A percentile compares a stretch with the other conserved stretches of the same genome.
Evolutionary conservation across 1,140 invertebrate species (phyloP).

Genomic region (Drosophila melanica): DNA sequence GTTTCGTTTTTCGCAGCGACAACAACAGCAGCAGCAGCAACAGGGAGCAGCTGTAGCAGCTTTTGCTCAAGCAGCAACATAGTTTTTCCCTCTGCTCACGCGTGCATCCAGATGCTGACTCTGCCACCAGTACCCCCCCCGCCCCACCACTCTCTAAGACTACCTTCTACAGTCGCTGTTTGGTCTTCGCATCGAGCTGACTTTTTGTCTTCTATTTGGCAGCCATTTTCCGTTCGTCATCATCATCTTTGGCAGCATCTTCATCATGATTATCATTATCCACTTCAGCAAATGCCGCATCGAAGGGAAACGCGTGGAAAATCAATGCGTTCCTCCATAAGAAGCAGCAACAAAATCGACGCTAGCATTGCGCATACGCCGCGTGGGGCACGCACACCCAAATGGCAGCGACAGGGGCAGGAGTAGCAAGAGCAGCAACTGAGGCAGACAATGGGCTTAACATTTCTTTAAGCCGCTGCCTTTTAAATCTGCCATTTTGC

Average conservation of each 20-base stretch:
- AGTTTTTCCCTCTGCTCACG: constrained; percentile 54
- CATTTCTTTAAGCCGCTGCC: constrained; percentile 37
- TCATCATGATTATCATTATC: constrained; percentile 37
- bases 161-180: neutral
- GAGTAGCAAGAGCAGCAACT: too few species aligned
- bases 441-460: constrained; percentile 47
- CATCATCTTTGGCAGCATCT: constrained; percentile 4
- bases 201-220: constrained; percentile 47
- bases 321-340: constrained; percentile 55
- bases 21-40: constrained; percentile 27
- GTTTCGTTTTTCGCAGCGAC: constrained; percentile 74
- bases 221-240: constrained; percentile 60
- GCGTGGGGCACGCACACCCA: constrained; percentile 13
- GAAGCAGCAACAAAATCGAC: constrained; percentile 7
- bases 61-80: constrained; percentile 67
- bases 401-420: too few species aligned
- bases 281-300: constrained; percentile 30
- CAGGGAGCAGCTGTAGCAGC: constrained; percentile 17
- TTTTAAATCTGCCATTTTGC: constrained; percentile 44
- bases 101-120: constrained; percentile 27
- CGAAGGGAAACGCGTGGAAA: constrained; percentile 50
- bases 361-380: constrained; percentile 57
- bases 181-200: constrained; percentile 16
- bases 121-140: neutral
- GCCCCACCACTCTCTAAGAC: neutral